phyloP scores from a whole-genome alignment of 2,888 invertebrate genomes.

The Ophonus ardosiacus region DNA sequence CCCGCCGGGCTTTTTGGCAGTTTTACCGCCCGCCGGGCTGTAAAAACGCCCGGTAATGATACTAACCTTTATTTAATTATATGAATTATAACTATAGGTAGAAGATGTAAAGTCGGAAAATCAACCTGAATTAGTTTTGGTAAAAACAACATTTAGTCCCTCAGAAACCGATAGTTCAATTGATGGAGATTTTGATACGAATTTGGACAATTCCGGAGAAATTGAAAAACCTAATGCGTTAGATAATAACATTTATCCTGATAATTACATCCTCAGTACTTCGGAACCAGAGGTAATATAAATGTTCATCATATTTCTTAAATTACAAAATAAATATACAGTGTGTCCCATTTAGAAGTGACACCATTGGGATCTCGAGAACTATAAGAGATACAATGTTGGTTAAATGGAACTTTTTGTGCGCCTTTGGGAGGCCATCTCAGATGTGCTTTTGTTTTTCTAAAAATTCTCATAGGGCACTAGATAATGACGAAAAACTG shows the following conservation, averaged over 20 bases:
- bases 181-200: constrained; percentile 54
- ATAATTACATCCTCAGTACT: constrained; percentile 20
- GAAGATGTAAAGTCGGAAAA: constrained; percentile 54
- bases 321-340: neutral
- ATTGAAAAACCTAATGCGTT: constrained; percentile 24
- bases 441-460: too few relatives aligned
- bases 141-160: constrained; percentile 45
- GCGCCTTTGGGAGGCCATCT: too few relatives aligned
- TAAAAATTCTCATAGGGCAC: too few relatives aligned
- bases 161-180: constrained; percentile 48
- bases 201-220: constrained; percentile 8
- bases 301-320: neutral
- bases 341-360: too few relatives aligned
- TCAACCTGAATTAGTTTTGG: constrained; percentile 34
- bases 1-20: too few relatives aligned
- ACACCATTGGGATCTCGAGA: too few relatives aligned
- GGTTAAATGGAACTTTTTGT: too few relatives aligned
- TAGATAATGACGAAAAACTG: too few relatives aligned
- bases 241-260: constrained; percentile 31
- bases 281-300: constrained; percentile 26
- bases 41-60: neutral
- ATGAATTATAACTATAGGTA: constrained; percentile 36
- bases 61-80: too few relatives aligned
- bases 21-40: neutral
- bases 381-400: too few relatives aligned